These are phyloP conservation scores for Yponomeuta cagnagella DNA, from an alignment of 2,888 invertebrate species.

Conservation along the genomic window DNA sequence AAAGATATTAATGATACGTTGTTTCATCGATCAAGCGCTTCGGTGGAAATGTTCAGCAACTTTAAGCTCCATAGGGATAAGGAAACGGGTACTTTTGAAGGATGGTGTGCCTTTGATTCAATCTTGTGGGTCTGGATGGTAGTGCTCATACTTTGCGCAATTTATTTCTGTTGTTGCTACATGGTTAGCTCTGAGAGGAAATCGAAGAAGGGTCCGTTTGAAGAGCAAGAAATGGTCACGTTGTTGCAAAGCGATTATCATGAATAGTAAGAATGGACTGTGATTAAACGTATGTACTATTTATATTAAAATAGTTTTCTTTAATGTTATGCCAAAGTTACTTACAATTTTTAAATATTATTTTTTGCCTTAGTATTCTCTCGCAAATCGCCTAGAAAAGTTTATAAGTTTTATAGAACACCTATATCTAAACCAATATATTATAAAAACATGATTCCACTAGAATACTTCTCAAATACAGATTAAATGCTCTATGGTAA, in stretches of 20 bases:
- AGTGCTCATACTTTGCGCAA: background rate
- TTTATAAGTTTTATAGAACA: no score
- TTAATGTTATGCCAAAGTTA: no score
- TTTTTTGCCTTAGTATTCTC: no score
- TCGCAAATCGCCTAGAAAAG: no score
- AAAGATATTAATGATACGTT: conserved; percentile 57
- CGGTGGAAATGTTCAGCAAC: background rate
- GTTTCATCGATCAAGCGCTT: conserved; percentile 27
- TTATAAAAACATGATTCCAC: no score
- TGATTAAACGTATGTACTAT: background rate
- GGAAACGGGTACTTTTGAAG: background rate
- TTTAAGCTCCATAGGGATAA: background rate
- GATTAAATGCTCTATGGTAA: no score
- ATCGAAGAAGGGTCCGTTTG: background rate
- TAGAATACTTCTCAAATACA: no score
- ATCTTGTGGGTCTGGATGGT: conserved; percentile 25
- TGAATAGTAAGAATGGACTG: background rate
- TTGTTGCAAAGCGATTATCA: background rate
- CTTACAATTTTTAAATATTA: no score
- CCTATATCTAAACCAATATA: no score
- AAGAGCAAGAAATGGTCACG: background rate
- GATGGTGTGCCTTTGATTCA: conserved; percentile 29
- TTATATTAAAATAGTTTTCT: no score
- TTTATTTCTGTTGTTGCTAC: background rate
- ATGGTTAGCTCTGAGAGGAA: background rate